These are phyloP conservation scores for Nasonovia ribisnigri DNA, from an alignment of 2,888 invertebrate species.

Conservation along the genomic window DNA sequence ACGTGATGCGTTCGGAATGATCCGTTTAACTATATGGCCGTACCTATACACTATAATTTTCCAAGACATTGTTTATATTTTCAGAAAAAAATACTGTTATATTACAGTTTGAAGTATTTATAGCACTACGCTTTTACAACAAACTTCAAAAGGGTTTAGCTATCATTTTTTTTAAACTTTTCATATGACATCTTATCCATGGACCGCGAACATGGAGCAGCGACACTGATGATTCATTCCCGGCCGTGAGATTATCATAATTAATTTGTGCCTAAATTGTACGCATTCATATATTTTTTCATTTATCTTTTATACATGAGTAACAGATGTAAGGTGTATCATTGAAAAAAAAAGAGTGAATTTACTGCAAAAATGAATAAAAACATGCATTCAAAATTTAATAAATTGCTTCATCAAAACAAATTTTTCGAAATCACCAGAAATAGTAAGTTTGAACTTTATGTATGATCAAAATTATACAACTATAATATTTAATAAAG, in stretches of 20 bases:
- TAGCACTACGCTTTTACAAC: not conserved
- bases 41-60: not conserved
- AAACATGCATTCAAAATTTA: not conserved
- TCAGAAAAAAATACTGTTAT: not conserved
- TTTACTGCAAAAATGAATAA: not conserved
- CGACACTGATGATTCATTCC: not conserved
- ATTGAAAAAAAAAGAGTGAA: not conserved
- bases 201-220: not conserved
- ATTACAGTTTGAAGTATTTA: not conserved
- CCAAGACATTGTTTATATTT: not conserved
- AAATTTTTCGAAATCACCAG: not conserved
- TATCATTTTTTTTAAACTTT: not conserved
- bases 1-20: not conserved
- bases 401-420: not conserved
- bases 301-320: not conserved
- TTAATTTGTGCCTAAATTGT: not conserved
- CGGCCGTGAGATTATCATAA: not conserved
- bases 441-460: not conserved
- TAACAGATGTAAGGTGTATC: not conserved
- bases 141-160: not conserved
- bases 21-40: not conserved
- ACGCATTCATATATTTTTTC: not conserved
- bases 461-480: not conserved
- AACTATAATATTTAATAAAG: not conserved
- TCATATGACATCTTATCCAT: not conserved